These are phyloP conservation scores for Philereme vetulata DNA, from an alignment of 2,888 invertebrate species.

Conservation along the genomic window DNA sequence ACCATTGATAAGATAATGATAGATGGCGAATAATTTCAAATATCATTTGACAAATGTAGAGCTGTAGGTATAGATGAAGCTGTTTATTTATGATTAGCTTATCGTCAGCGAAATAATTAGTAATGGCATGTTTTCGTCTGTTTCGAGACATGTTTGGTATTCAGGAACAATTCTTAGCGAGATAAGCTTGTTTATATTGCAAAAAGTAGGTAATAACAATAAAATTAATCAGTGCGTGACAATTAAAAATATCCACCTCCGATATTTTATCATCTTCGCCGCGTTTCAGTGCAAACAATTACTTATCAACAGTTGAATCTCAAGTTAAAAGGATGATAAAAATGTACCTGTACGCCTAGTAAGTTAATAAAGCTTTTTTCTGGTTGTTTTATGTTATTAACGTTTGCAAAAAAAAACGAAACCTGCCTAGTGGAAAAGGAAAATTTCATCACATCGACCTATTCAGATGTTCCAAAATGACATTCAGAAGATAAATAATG, in stretches of 20 bases:
- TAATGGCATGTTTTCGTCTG: constrained; percentile 14
- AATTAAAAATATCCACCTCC: constrained; percentile 3
- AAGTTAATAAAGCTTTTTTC: no score
- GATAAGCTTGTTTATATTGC: constrained; percentile 12
- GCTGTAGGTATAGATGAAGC: constrained; percentile 5
- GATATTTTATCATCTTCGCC: neutral
- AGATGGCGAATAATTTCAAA: constrained; percentile 8
- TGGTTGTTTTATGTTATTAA: no score
- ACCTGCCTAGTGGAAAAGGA: no score
- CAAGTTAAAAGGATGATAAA: no score
- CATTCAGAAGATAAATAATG: no score
- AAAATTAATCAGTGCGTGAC: constrained; percentile 7
- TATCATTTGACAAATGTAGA: constrained; percentile 3
- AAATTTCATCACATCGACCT: no score
- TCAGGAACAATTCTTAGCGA: constrained; percentile 12
- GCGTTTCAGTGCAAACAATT: no score
- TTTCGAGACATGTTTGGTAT: constrained; percentile 11
- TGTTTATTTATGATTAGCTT: constrained; percentile 6
- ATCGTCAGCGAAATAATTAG: constrained; percentile 4
- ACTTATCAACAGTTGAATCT: no score
- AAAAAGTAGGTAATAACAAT: constrained; percentile 4
- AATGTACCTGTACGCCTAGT: no score
- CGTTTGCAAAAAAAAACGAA: no score
- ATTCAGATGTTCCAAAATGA: no score
- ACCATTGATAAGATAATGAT: no score